Base-by-base conservation (phyloP, 2,113 vertebrate genomes). In the Pampusana beccarii region DNA sequence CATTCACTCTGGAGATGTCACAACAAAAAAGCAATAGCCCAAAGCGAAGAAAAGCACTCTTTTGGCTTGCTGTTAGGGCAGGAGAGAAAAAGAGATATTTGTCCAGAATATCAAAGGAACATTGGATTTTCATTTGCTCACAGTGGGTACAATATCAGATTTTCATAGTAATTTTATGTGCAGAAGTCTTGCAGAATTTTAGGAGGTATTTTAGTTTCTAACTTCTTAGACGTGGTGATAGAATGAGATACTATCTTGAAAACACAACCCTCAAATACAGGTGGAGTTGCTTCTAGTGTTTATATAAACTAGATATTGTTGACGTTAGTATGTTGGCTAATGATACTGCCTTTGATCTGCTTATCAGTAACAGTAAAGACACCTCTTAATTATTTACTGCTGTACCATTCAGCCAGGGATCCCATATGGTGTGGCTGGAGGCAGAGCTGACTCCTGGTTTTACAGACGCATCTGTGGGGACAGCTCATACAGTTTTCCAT, bases 201-300 rank as follows among this genome's bases (percentile, higher is more conserved):
- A 53, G 61, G 54, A 57, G 64, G 7, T 69, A 19, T 50, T 95
- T 91, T 48, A 44, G 11, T 51, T 86, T 84, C 82, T 62, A 16
- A n/a, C 38, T 80, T 75, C 81, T 93, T 66, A 28, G 4, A 6
- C 34, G 16, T 42, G 34, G 16, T 87, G 48, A 51, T 67, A 56
- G 69, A 86, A 62, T 0, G 4, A 92, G 88, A 79, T 93, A 60
- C 0, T 86, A 80, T 92, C 95, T 96, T 93, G 88, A 88, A 87
- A 92, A 80, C 73, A 89, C 80, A 93, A 28, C 75, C 66, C 70
- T 90, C 77, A 87, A 34, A 17, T 75, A 60, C 81, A 86, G 65
- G 75, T 83, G 38, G 72, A 69, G 78, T 81, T 94, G 60, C 71
- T 95, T 89, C 65, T 91, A 64, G n/a, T 95, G 83, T 95, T 95